These are phyloP conservation scores for Cichlasoma orientale DNA, from an alignment of 2,797 vertebrate species.

Conservation along the genomic window DNA sequence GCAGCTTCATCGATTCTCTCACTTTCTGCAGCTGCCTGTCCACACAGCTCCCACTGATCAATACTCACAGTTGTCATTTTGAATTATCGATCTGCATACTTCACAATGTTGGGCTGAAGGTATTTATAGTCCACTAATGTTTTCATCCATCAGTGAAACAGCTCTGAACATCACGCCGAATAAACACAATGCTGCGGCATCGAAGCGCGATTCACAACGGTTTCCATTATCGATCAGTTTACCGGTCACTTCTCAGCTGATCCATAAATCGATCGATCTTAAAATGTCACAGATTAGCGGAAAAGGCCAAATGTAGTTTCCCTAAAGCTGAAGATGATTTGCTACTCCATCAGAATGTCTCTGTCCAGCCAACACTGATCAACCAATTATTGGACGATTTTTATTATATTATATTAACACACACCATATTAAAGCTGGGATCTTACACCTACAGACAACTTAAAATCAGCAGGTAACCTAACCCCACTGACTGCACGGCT, in stretches of 20 bases:
- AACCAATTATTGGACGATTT: too few species aligned
- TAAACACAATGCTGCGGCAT: neutral
- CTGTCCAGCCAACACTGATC: neutral
- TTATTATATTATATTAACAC: too few species aligned
- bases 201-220: neutral
- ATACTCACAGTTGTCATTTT: conserved; percentile 44
- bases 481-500: too few species aligned
- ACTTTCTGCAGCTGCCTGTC: conserved; percentile 1
- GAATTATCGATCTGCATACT: conserved; percentile 25
- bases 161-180: neutral
- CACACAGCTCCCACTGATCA: conserved; percentile 23
- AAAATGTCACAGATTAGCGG: conserved; percentile 6
- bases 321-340: neutral
- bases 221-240: neutral
- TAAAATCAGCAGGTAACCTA: too few species aligned
- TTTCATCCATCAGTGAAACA: neutral
- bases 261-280: neutral
- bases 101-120: neutral
- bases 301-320: neutral
- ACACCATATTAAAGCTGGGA: too few species aligned
- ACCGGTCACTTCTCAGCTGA: neutral
- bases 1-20: neutral
- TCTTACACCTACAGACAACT: too few species aligned
- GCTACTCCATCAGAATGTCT: neutral
- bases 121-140: neutral